Base-by-base conservation (phyloP, 2,888 invertebrate species). In the Myathropa florea region DNA sequence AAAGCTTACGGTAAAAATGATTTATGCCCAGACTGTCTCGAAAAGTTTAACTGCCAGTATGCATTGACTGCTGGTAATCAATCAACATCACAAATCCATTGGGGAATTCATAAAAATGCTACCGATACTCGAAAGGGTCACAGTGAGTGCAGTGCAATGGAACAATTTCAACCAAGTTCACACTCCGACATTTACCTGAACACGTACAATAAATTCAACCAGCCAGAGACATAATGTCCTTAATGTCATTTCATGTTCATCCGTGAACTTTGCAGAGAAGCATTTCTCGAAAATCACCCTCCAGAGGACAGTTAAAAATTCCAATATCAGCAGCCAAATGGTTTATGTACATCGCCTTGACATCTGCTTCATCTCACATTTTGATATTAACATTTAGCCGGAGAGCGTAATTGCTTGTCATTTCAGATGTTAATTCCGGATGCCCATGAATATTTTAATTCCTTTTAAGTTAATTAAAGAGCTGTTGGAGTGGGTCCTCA, bases 361-460 rank as follows among this genome's bases (percentile, higher is more conserved):
- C 68, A 57, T 68, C 68, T 68, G 68, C 33, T 57, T 57, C 57
- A 21, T 30, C 14, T 24, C 57, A 24, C 55, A 68, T 53, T 33
- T 68, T 71, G 23, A 71, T 71, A 24, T 57, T 24, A 57, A 2
- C 57, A 57, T 14, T 12, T 24, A 57, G 24, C 57, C 24, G 23
- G 23, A 12, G 12, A n/a, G 57, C 57, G 10, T 12, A 57, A 57
- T 57, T 71, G 21, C 53, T 71, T 39, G 70, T 60, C 70, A 39
- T 60, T 71, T 71, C 70, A 36, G 21, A 71, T 59, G 59, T 36
- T 60, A 60, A 59, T 71, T 71, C 36, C 26, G 18, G 39, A 18
- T 39, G 33, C 39, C 39, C 70, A 71, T 71, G 70, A 71, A 71
- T 71, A 71, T 71, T 71, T 71, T 71, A 71, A 68, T 68, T 68